A percentile compares a stretch with the other conserved stretches of the same genome.
These are phyloP conservation scores for Alligator sinensis DNA, from an alignment of 2,113 vertebrate species.

Conservation along the genomic window DNA sequence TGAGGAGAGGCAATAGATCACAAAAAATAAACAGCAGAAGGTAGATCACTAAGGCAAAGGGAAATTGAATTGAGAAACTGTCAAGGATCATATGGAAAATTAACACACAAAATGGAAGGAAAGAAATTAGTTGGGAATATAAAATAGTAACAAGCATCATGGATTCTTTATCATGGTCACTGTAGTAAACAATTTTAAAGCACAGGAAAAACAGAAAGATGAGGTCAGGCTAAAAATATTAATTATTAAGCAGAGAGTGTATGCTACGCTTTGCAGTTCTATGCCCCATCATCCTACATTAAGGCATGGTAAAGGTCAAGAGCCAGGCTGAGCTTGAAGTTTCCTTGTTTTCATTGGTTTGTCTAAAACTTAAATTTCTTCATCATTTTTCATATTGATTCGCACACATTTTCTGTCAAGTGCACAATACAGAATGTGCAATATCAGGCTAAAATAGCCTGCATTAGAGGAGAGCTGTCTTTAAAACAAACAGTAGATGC, in stretches of 20 bases:
- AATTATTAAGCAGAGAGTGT: accelerated
- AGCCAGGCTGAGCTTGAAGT: neutral
- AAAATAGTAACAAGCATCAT: neutral
- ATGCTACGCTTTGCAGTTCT: neutral
- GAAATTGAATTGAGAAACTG: neutral
- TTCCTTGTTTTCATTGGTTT: neutral
- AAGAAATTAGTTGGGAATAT: neutral
- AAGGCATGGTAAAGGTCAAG: neutral
- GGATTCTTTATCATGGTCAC: neutral
- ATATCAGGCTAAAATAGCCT: neutral
- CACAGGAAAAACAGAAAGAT: neutral
- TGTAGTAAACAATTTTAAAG: neutral
- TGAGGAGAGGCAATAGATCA: neutral
- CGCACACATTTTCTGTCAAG: accelerated
- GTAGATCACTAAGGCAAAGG: neutral
- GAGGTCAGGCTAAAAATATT: neutral
- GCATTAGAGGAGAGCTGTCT: neutral
- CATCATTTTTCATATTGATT: neutral
- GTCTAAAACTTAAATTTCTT: neutral
- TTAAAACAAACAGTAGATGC: neutral
- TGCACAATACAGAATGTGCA: neutral
- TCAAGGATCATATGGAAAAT: neutral
- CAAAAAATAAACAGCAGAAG: neutral
- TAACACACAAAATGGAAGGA: neutral
- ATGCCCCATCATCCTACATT: neutral